Conservation (phyloP, 2,888 invertebrate species). For the Thereva nobilitata region DNA sequence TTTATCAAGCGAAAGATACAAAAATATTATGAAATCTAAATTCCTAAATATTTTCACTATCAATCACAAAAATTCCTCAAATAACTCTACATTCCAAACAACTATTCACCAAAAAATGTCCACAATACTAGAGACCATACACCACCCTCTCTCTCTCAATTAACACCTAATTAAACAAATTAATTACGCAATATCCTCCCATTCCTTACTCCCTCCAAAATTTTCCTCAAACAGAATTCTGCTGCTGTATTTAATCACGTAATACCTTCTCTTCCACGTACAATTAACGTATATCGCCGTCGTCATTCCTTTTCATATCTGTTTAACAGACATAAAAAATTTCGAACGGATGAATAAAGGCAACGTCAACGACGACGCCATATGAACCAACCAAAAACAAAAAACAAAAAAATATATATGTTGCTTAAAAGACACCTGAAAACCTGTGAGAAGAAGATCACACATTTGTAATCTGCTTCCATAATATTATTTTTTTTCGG, state of each 20-base stretch:
- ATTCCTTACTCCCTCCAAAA: not conserved
- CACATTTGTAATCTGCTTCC: slow-evolving; percentile 30
- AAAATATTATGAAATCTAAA: not conserved
- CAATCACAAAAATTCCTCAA: no score
- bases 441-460: slow-evolving; percentile 34
- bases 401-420: slow-evolving; percentile 9
- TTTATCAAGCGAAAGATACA: not conserved
- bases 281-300: not conserved
- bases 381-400: not conserved
- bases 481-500: not conserved
- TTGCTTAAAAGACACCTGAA: slow-evolving; percentile 26
- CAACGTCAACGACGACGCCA: slow-evolving; percentile 16
- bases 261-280: slow-evolving; percentile 8
- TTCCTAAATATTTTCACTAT: no score
- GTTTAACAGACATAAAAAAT: not conserved
- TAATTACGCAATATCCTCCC: slow-evolving; percentile 18
- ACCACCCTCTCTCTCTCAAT: slow-evolving; percentile 10
- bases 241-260: not conserved
- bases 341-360: slow-evolving; percentile 7
- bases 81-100: no score
- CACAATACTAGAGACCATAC: no score
- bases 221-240: no score
- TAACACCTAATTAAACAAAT: slow-evolving; percentile 32
- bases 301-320: not conserved
- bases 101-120: no score